Evolutionary conservation across 1,140 invertebrate species (phyloP).

Genomic region (Ylistrum balloti): DNA sequence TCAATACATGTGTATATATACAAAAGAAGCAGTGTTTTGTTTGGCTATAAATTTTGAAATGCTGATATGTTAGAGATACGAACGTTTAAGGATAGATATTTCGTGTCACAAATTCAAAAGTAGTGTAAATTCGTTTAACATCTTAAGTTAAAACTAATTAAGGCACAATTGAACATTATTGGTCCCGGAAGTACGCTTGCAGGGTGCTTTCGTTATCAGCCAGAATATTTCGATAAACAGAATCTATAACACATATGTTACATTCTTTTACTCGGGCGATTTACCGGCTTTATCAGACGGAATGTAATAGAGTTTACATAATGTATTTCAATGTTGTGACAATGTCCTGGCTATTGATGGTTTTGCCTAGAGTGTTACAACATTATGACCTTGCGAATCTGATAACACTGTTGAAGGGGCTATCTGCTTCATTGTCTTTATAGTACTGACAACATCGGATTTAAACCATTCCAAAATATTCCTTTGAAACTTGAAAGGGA

Average conservation of each 20-base stretch:
- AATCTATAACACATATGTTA: background rate
- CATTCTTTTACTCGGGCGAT: background rate
- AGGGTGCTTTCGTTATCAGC: constrained; percentile 2
- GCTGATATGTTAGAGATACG: background rate
- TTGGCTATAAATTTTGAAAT: background rate
- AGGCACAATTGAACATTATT: background rate
- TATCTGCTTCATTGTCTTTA: background rate
- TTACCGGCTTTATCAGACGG: background rate
- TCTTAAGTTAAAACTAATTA: background rate
- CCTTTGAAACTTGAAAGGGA: constrained; percentile 19
- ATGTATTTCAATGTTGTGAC: no score
- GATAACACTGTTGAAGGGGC: no score
- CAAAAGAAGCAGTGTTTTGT: constrained; percentile 9
- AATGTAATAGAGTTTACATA: background rate
- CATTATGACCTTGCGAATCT: no score
- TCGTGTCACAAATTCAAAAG: background rate
- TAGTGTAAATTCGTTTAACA: background rate
- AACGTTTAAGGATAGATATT: constrained; percentile 2
- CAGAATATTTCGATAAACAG: background rate
- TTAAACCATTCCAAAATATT: background rate
- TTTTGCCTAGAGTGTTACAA: no score
- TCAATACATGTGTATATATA: constrained; percentile 19
- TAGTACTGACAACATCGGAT: background rate
- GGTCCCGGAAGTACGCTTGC: background rate
- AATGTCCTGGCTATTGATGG: no score